A percentile compares a stretch with the other conserved stretches of the same genome.
phyloP scores from a whole-genome alignment of 2,888 invertebrate genomes.

The Drosophila parthenogenetica region DNA sequence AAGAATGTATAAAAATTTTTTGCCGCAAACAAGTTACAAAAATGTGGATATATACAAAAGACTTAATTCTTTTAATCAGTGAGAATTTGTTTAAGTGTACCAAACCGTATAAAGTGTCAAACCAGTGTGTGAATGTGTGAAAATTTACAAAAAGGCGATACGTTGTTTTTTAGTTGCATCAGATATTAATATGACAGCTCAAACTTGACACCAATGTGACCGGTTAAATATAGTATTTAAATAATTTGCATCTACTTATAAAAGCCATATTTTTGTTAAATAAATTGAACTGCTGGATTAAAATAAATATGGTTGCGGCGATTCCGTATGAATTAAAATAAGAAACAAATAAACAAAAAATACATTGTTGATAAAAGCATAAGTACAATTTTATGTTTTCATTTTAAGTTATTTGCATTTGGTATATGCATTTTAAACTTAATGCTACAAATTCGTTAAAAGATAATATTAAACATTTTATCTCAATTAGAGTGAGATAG shows the following conservation, averaged over 20 bases:
- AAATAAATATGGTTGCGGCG: no score
- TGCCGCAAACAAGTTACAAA: slow-evolving; percentile 8
- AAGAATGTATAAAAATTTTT: not conserved
- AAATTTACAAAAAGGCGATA: not conserved
- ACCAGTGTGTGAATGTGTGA: not conserved
- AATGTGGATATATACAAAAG: not conserved
- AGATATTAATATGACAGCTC: slow-evolving; percentile 44
- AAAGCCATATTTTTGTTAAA: not conserved
- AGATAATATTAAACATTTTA: not conserved
- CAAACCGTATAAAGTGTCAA: not conserved
- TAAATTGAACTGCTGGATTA: no score
- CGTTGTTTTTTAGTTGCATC: slow-evolving; percentile 24
- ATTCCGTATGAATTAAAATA: not conserved
- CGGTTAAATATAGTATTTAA: slow-evolving; percentile 32
- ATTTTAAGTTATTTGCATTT: no score
- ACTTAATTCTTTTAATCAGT: not conserved
- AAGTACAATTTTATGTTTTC: not conserved
- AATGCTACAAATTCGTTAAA: not conserved
- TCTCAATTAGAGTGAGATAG: slow-evolving; percentile 5
- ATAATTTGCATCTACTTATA: not conserved
- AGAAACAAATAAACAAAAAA: not conserved
- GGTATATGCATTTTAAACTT: not conserved
- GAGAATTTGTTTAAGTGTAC: not conserved
- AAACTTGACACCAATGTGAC: slow-evolving; percentile 46
- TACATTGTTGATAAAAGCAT: no score